Percentiles rank a stretch among this genome's conserved stretches.
Conservation (phyloP, 2,113 vertebrate species). For the Eira barbara region DNA sequence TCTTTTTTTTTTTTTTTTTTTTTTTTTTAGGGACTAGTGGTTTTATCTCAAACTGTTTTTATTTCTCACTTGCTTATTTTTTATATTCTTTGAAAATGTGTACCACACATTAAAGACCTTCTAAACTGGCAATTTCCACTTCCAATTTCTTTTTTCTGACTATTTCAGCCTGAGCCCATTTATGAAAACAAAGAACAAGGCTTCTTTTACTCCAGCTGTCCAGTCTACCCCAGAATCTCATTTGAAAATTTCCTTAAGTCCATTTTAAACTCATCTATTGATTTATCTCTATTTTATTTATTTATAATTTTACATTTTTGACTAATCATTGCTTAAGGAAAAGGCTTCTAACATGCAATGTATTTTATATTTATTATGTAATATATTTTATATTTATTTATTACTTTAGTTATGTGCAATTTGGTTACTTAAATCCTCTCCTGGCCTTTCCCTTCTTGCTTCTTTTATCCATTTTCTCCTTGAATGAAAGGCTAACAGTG, state of each 20-base stretch:
- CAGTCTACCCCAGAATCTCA: neutral
- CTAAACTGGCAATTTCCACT: constrained; percentile 24
- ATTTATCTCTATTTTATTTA: constrained; percentile 20
- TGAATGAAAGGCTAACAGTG: neutral
- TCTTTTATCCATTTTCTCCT: neutral
- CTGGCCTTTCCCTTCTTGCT: neutral
- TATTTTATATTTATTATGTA: neutral
- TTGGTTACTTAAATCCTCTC: neutral
- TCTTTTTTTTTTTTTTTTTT: constrained; percentile 34
- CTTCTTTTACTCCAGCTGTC: neutral
- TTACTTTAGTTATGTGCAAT: neutral
- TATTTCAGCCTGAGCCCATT: neutral
- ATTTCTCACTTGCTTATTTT: constrained; percentile 32
- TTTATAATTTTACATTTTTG: constrained; percentile 14
- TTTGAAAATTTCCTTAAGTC: neutral
- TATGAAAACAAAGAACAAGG: neutral
- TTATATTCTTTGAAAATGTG: constrained; percentile 34
- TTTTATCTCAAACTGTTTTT: constrained; percentile 29
- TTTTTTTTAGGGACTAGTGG: neutral
- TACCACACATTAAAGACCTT: neutral
- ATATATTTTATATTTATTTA: neutral
- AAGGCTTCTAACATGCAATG: neutral
- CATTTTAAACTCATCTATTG: neutral
- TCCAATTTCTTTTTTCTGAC: constrained; percentile 17
- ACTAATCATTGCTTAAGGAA: neutral